Base-by-base conservation (phyloP, 2,113 vertebrate genomes). In the Mus spicilegus region DNA sequence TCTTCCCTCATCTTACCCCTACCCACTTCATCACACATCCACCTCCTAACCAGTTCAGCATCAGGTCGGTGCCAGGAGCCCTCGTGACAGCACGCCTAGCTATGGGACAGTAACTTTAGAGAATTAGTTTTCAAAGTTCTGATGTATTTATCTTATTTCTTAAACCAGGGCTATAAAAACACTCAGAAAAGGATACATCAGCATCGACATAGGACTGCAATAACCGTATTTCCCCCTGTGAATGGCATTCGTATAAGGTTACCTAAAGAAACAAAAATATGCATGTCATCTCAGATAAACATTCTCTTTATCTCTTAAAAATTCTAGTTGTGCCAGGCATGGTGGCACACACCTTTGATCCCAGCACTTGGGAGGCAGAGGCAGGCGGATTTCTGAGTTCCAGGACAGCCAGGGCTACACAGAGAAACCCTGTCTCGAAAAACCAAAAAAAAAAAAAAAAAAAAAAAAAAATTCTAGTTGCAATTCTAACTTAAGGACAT, bases 141-240 rank as follows among this genome's bases (percentile, higher is more conserved):
- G 30, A 14, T 61, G 54, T 72, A 88, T 7, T 95, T 94, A 94
- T 82, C 72, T 7, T 89, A 80, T 61, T 42, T 67, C 80, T 96
- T 93, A 80, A 61, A 54, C 56, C 73, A 85, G 91, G 82, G n/a
- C 84, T 77, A 93, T 7, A 56, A 67, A 84, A 94, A 94, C 89
- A 51, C 7, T 54, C 67, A 84, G 96, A 13, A 97, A 99, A 99
- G 99, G 99, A 99, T 99, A 99, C 99, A 95, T 99, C 99, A 78
- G 99, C 99, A 96, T 99, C 99, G 17, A 99, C 99, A 0, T 99
- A 99, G 10, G 99, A 99, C 96, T 99, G 99, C 97, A 99, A 94
- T 63, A 99, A 98, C 86, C 99, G 97, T 33, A 99, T 99, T 98
- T 99, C 99, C 97, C 99, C 99, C 98, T 99, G 99, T 95, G 99